Evolutionary conservation across 1,140 invertebrate genomes (phyloP), one percentile per base, ranked within the genome.

Genomic region (Seison nebaliae): DNA sequence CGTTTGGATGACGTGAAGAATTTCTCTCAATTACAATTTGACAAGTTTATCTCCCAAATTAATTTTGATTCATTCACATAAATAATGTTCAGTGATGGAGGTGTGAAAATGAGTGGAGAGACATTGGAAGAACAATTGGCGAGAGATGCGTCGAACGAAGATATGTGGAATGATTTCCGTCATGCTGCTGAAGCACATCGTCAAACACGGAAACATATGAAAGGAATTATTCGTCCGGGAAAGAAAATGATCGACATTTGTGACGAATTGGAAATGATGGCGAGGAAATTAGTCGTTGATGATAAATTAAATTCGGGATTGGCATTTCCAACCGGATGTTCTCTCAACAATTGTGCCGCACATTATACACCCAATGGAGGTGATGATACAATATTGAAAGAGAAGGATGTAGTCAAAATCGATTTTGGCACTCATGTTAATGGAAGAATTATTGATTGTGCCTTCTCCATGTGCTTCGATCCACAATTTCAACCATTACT

Each of bases 341-440:
- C 83, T 5, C 66, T 91, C 14, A 98, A 98, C 62, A 74, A 98
- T 55, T 93, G 84, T 55, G 91, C 91, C 45, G 91, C 91, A 40
- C 91, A 98, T 63, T 98, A 98, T 51, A 98, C 91, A 12, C 91
- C 91, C 29, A 98, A 98, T 62, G 79, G 79, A 43, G 91, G 88
- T 11, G 91, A 98, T 60, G 66, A 69, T 3, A 96, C 86, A 0
- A 80, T 96, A 15, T 64, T 98, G 11, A 66, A 75, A 44, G 77
- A 80, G 50, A 83, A 94, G 54, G 91, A 98, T 63, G 86, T 98
- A 3, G 86, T 84, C 37, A 98, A 98, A 62, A 91, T 96, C 52
- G 91, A 98, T 62, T 98, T 96, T 64, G 91, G 91, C 36, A 91
- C 84, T 20, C 91, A 98, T 56, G 81, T 98, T 30, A 94, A 96